A percentile compares a stretch with the other conserved stretches of the same genome.
These are phyloP conservation scores for Celastrina argiolus DNA, from an alignment of 2,888 invertebrate genomes.

Conservation along the genomic window DNA sequence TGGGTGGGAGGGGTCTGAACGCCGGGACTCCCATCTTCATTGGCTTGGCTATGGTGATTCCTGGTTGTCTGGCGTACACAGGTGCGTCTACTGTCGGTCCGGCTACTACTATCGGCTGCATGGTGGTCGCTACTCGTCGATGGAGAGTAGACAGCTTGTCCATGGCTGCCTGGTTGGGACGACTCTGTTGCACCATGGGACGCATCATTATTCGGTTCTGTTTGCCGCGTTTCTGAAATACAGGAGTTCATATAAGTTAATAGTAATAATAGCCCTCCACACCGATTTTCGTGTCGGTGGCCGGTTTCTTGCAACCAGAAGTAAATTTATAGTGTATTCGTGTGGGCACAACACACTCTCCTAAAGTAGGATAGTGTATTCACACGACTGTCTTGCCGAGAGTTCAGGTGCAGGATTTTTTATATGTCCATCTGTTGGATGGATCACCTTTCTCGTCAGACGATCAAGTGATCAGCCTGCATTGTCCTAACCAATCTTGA, in stretches of 20 bases:
- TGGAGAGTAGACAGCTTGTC: slow-evolving; percentile 58
- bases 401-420: no score
- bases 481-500: no score
- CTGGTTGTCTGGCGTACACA: slow-evolving; percentile 40
- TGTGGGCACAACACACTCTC: no score
- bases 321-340: no score
- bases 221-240: slow-evolving; percentile 66
- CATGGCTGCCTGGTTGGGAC: slow-evolving; percentile 62
- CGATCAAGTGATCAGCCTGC: no score
- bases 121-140: slow-evolving; percentile 52
- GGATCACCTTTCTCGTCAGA: no score
- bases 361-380: no score
- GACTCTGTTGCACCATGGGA: slow-evolving; percentile 51
- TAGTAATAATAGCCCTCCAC: no score
- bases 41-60: slow-evolving; percentile 72
- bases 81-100: slow-evolving; percentile 48
- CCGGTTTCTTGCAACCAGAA: no score
- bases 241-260: neutral
- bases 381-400: no score
- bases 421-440: no score
- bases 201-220: slow-evolving; percentile 71
- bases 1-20: slow-evolving; percentile 86
- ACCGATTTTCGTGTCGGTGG: no score
- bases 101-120: slow-evolving; percentile 63
- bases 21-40: slow-evolving; percentile 83